Conservation (phyloP, 2,797 vertebrate genomes). For the Danio aesculapii region DNA sequence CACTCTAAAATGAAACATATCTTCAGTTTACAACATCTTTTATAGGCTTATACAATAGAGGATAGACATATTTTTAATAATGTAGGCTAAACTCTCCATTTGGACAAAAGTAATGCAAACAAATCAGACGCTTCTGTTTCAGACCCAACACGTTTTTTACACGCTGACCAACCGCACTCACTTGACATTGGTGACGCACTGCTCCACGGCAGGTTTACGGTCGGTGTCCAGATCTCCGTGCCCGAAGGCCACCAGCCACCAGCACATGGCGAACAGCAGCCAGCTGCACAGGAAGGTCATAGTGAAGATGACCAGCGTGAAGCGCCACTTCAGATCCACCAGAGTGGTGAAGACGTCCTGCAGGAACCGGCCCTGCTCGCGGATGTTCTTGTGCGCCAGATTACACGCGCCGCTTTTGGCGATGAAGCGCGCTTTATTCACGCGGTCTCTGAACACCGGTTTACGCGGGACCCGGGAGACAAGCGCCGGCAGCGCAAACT, state of each 20-base stretch:
- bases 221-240: slow-evolving; percentile 88
- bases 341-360: slow-evolving; percentile 98
- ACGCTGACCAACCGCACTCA: slow-evolving; percentile 65
- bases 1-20: too few relatives aligned
- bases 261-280: slow-evolving; percentile 97
- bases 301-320: slow-evolving; percentile 96
- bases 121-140: background rate
- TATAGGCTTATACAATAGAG: too few relatives aligned
- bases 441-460: slow-evolving; percentile 91
- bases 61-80: too few relatives aligned
- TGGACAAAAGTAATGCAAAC: too few relatives aligned
- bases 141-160: background rate
- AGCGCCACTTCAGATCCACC: slow-evolving; percentile 97
- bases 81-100: too few relatives aligned
- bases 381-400: slow-evolving; percentile 97
- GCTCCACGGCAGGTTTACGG: slow-evolving; percentile 61
- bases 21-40: too few relatives aligned
- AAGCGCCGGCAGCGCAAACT: slow-evolving; percentile 90
- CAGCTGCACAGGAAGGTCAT: slow-evolving; percentile 98
- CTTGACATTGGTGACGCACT: slow-evolving; percentile 92
- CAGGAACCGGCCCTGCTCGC: slow-evolving; percentile 95
- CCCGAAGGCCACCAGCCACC: slow-evolving; percentile 97
- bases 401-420: slow-evolving; percentile 97
- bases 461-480: slow-evolving; percentile 90
- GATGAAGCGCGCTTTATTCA: slow-evolving; percentile 95